Percentiles rank a stretch among this genome's conserved stretches.
These are phyloP conservation scores for Melieria omissa DNA, from an alignment of 2,888 invertebrate genomes.

Conservation along the genomic window DNA sequence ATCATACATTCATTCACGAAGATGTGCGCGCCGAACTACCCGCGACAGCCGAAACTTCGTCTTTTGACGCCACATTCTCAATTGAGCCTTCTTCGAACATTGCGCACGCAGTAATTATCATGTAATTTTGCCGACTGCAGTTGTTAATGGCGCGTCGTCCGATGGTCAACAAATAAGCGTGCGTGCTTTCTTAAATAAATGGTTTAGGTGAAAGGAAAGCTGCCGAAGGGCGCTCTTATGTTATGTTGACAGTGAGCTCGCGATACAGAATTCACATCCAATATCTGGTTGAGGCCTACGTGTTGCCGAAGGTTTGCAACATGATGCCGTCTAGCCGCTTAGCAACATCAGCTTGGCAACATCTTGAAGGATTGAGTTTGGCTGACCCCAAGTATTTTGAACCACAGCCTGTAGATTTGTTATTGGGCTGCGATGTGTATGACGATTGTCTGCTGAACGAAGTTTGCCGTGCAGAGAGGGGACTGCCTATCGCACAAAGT, in stretches of 20 bases:
- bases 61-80: too few species aligned
- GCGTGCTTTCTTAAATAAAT: constrained; percentile 14
- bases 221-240: neutral
- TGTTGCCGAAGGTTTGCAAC: neutral
- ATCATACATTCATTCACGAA: too few species aligned
- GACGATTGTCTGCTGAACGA: constrained; percentile 20
- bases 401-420: constrained; percentile 23
- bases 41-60: too few species aligned
- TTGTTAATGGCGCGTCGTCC: neutral
- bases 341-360: too few species aligned
- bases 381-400: constrained; percentile 27
- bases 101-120: too few species aligned
- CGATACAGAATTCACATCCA: neutral
- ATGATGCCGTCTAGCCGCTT: too few species aligned
- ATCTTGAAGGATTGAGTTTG: constrained; percentile 13
- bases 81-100: too few species aligned
- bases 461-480: constrained; percentile 6
- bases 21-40: too few species aligned
- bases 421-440: constrained; percentile 23
- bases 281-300: neutral
- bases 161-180: constrained; percentile 2
- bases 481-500: constrained; percentile 20
- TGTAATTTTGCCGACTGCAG: neutral
- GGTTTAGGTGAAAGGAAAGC: neutral
- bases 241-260: neutral